Conservation (phyloP, 2,113 vertebrate species). For the Myxocyprinus asiaticus region DNA sequence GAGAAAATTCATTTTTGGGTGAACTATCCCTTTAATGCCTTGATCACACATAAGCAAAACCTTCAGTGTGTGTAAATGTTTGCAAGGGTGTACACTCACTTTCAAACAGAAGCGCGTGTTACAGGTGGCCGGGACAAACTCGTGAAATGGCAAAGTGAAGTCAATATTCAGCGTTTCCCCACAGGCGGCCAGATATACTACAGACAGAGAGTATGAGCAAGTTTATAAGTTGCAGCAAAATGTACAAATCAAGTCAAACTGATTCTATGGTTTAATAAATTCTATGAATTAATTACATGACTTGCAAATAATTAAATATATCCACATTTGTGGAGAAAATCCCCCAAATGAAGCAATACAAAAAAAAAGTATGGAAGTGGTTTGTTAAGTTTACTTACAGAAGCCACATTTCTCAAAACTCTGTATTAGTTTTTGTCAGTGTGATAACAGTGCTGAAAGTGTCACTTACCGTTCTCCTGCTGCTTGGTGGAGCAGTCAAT, state of each 20-base stretch:
- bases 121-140: conserved; percentile 93
- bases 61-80: not conserved
- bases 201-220: conserved; percentile 50
- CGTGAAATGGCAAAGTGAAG: conserved; percentile 94
- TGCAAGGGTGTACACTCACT: conserved; percentile 70
- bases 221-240: not conserved
- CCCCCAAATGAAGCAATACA: no score
- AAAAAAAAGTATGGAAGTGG: no score
- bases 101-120: conserved; percentile 88
- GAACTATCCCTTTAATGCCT: no score
- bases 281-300: no score
- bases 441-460: not conserved
- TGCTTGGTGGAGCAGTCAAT: conserved; percentile 98
- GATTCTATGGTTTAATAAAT: not conserved
- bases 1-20: no score
- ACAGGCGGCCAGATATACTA: conserved; percentile 97
- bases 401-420: not conserved
- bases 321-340: no score
- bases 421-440: not conserved
- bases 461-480: conserved; percentile 91
- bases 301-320: no score
- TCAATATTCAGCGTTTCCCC: conserved; percentile 95
- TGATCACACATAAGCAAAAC: no score
- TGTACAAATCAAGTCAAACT: no score
- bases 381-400: not conserved